Base-by-base conservation (phyloP, 2,113 vertebrate species). In the Seriola aureovittata region DNA sequence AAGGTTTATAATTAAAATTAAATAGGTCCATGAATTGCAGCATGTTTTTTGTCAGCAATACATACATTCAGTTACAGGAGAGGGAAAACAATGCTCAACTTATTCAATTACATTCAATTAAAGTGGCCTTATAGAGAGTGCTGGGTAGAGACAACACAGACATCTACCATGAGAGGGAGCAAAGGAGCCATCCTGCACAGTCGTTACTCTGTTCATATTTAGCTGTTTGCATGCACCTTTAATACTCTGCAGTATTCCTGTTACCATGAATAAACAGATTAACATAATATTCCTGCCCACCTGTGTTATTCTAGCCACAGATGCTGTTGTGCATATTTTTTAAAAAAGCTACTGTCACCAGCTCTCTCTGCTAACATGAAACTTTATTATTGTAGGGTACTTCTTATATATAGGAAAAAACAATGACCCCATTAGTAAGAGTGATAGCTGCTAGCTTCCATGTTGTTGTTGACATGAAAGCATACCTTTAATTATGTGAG, bases 81-180 rank as follows among this genome's bases (percentile, higher is more conserved):
- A 52, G 34, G 14, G 32, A 34, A 69, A 74, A 25, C 0, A 0
- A 63, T 7, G 13, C 36, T 48, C 16, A 81, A 21, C 21, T 38
- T 23, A 44, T 58, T 50, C 57, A 42, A 74, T 36, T 5, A 36
- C 57, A 63, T 71, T 34, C 8, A 66, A 73, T 52, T 42, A 73
- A 64, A 54, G 16, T 13, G 50, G 66, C 38, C 59, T 10, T 29
- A 54, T 85, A 29, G 71, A 80, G 23, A 80, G 36, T 29, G 80
- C 60, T 74, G 13, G 21, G 25, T 17, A 62, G 25, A 40, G 58
- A 73, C 87, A 79, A 7, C 82, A 32, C 77, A 60, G 10, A 5
- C 32, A n/a, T 73, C 36, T 36, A 40, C 85, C 82, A 84, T 84
- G 9, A 57, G 82, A 76, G 78, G 80, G 80, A 73, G 85, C 75